phyloP scores from a whole-genome alignment of 2,888 invertebrate species.

The Sipha maydis region DNA sequence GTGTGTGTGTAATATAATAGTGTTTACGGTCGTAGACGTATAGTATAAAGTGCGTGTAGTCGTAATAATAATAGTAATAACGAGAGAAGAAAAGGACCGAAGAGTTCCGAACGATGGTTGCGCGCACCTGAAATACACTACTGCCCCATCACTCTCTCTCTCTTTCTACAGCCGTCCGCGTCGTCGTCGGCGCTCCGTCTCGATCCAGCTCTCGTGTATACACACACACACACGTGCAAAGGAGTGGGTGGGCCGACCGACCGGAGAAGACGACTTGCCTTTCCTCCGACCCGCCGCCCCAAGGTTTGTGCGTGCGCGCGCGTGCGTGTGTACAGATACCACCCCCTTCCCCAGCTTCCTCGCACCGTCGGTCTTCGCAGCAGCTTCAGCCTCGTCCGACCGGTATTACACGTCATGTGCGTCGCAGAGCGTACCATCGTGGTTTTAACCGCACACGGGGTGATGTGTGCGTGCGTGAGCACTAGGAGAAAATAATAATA shows the following conservation, averaged over 20 bases:
- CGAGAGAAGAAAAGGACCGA: conserved; percentile 11
- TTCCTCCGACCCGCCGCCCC: background rate
- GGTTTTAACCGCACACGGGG: conserved; percentile 1
- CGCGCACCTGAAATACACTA: conserved; percentile 21
- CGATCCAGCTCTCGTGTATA: background rate
- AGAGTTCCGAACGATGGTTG: conserved; percentile 32
- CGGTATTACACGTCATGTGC: conserved; percentile 1
- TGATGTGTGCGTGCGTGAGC: background rate
- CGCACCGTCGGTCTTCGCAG: background rate
- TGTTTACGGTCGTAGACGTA: background rate
- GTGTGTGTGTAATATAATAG: no score
- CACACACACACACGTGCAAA: background rate
- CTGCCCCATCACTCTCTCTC: background rate
- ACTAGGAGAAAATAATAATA: conserved; percentile 21
- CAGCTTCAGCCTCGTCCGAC: conserved; percentile 14
- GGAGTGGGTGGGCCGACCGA: conserved; percentile 25
- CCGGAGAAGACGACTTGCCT: background rate
- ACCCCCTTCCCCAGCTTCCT: background rate
- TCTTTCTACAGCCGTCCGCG: background rate
- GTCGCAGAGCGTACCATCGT: background rate
- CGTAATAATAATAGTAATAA: background rate
- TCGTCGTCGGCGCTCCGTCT: background rate
- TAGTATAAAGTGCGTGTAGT: no score
- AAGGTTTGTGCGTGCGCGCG: background rate
- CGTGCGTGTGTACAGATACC: no score